These are phyloP conservation scores for Neoseiulus cucumeris DNA, from an alignment of 1,140 invertebrate species.

Conservation along the genomic window DNA sequence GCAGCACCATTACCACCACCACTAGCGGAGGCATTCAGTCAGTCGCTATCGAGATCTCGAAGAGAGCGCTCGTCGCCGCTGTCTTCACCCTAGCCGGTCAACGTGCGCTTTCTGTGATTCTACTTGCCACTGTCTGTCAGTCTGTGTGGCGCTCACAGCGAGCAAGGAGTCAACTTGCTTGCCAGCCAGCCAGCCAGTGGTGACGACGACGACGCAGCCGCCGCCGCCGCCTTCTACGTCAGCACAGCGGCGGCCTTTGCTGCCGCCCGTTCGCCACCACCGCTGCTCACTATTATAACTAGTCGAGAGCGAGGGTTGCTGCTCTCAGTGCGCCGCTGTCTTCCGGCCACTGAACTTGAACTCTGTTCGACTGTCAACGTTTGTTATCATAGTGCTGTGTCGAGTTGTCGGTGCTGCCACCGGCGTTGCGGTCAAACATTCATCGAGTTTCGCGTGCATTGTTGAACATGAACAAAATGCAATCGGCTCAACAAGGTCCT, in stretches of 20 bases:
- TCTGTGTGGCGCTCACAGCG: too few species aligned
- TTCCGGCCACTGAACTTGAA: constrained; percentile 9
- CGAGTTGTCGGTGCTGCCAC: background rate
- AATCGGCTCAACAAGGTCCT: background rate
- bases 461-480: constrained; percentile 7
- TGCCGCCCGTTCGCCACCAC: background rate
- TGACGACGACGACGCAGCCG: background rate
- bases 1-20: too few species aligned
- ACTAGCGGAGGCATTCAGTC: background rate
- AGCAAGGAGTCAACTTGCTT: too few species aligned
- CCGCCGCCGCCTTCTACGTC: background rate
- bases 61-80: background rate
- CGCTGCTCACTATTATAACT: background rate
- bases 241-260: background rate
- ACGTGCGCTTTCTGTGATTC: too few species aligned
- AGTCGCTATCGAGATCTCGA: constrained; percentile 1
- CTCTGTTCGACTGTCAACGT: background rate
- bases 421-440: background rate
- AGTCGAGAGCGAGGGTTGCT: background rate
- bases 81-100: too few species aligned
- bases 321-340: background rate
- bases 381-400: background rate
- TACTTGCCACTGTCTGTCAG: too few species aligned
- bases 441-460: background rate
- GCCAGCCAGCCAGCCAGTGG: background rate